A percentile compares a stretch with the other conserved stretches of the same genome.
These are phyloP conservation scores for Melipona beecheii DNA, from an alignment of 2,888 invertebrate species.

Conservation along the genomic window DNA sequence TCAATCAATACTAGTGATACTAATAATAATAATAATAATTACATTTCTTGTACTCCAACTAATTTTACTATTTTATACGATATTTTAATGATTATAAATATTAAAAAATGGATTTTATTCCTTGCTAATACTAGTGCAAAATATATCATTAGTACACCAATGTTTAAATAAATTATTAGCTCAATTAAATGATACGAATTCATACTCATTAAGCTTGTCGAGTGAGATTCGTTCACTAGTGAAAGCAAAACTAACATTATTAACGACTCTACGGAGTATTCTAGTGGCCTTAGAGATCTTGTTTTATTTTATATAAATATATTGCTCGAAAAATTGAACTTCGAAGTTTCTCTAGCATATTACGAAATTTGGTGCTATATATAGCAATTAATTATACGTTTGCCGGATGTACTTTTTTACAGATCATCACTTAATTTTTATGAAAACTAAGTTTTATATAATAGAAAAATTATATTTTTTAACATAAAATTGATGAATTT, in stretches of 20 bases:
- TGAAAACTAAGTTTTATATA: neutral
- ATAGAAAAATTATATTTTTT: conserved; percentile 1
- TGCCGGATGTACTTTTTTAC: conserved; percentile 19
- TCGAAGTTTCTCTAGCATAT: conserved; percentile 23
- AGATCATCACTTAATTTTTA: conserved; percentile 3
- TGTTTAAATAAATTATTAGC: conserved; percentile 41
- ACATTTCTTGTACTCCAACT: conserved; percentile 31
- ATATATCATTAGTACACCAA: conserved; percentile 14
- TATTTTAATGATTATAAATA: conserved; percentile 25
- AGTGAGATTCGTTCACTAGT: conserved; percentile 48
- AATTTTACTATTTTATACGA: conserved; percentile 46
- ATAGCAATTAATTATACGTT: conserved; percentile 33
- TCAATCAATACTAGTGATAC: conserved; percentile 36
- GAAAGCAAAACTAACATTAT: conserved; percentile 46
- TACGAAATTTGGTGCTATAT: conserved; percentile 54
- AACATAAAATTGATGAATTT: neutral
- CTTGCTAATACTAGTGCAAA: conserved; percentile 23
- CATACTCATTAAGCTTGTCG: conserved; percentile 39
- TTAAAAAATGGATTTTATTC: conserved; percentile 11
- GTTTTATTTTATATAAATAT: conserved; percentile 62
- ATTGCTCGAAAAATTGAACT: conserved; percentile 33
- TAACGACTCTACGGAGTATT: conserved; percentile 60
- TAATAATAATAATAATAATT: conserved; percentile 32
- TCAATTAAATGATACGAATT: conserved; percentile 34
- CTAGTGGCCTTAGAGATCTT: conserved; percentile 75